phyloP scores from a whole-genome alignment of 1,140 invertebrate genomes.

The Vanessa atalanta region DNA sequence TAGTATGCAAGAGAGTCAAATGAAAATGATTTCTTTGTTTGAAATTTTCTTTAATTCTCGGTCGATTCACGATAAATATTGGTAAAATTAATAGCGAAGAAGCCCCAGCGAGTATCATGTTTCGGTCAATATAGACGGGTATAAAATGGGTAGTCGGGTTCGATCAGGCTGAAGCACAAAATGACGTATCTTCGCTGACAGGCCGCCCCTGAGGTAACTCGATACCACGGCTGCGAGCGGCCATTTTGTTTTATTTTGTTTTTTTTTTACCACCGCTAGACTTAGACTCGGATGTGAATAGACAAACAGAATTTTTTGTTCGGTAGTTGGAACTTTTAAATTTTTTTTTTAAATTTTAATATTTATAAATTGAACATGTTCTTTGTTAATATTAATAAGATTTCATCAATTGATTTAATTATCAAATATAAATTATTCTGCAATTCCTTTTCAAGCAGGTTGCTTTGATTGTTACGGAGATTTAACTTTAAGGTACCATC shows the following conservation, averaged over 20 bases:
- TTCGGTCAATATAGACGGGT: constrained; percentile 27
- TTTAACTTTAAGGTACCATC: too few species aligned
- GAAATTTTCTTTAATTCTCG: constrained; percentile 1
- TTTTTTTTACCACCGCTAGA: constrained; percentile 18
- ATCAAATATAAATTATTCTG: too few species aligned
- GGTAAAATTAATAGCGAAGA: constrained; percentile 24
- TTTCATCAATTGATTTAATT: too few species aligned
- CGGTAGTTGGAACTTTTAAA: neutral
- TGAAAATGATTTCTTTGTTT: neutral
- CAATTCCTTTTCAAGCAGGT: too few species aligned
- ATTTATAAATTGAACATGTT: too few species aligned
- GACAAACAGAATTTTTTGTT: neutral
- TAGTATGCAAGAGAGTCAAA: neutral
- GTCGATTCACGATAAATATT: neutral
- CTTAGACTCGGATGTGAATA: constrained; percentile 17
- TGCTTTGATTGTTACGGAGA: too few species aligned
- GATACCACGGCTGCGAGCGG: constrained; percentile 20
- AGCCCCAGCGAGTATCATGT: constrained; percentile 24
- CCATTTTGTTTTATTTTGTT: constrained; percentile 30
- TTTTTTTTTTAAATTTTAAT: neutral
- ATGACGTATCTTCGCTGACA: constrained; percentile 30
- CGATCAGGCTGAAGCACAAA: constrained; percentile 29
- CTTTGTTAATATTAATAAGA: too few species aligned
- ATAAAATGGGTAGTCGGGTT: constrained; percentile 26
- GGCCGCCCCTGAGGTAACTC: constrained; percentile 30